Percentiles rank a stretch among this genome's conserved stretches.
These are phyloP conservation scores for Acleris sparsana DNA, from an alignment of 2,888 invertebrate species.

Conservation along the genomic window DNA sequence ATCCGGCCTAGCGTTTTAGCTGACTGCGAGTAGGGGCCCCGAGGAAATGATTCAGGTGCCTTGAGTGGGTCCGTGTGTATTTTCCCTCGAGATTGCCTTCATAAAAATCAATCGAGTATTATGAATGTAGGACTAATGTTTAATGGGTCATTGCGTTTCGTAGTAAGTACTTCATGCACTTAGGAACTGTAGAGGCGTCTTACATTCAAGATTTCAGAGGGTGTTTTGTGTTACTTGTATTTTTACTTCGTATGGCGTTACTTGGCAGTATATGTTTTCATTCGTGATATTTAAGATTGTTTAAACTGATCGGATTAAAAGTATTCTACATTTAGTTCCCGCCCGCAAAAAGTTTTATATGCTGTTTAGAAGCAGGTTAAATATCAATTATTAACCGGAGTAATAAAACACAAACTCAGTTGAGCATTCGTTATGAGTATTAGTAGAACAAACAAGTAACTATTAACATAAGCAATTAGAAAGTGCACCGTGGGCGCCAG, in stretches of 20 bases:
- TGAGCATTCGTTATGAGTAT: too few relatives aligned
- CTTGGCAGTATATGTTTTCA: too few relatives aligned
- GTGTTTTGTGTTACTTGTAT: too few relatives aligned
- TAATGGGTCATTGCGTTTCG: slow-evolving; percentile 13
- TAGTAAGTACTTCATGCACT: neutral
- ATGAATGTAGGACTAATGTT: slow-evolving; percentile 23
- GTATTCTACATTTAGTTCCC: too few relatives aligned
- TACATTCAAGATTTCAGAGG: too few relatives aligned
- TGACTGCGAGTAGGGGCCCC: slow-evolving; percentile 15
- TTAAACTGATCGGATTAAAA: too few relatives aligned
- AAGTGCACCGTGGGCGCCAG: slow-evolving; percentile 10
- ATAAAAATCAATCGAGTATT: slow-evolving; percentile 35
- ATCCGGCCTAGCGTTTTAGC: slow-evolving; percentile 40
- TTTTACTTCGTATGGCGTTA: too few relatives aligned
- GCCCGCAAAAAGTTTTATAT: too few relatives aligned
- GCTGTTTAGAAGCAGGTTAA: too few relatives aligned
- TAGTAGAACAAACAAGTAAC: neutral
- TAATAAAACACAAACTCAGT: too few relatives aligned
- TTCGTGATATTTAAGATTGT: too few relatives aligned
- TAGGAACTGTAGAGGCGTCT: neutral
- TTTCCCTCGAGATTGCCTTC: slow-evolving; percentile 15
- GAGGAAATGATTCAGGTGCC: slow-evolving; percentile 32
- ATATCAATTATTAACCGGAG: too few relatives aligned
- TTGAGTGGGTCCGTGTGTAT: slow-evolving; percentile 29
- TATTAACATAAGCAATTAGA: slow-evolving; percentile 9